Evolutionary conservation across 2,113 vertebrate genomes (phyloP), one percentile per base, ranked within the genome.

Genomic region (Paralichthys olivaceus): DNA sequence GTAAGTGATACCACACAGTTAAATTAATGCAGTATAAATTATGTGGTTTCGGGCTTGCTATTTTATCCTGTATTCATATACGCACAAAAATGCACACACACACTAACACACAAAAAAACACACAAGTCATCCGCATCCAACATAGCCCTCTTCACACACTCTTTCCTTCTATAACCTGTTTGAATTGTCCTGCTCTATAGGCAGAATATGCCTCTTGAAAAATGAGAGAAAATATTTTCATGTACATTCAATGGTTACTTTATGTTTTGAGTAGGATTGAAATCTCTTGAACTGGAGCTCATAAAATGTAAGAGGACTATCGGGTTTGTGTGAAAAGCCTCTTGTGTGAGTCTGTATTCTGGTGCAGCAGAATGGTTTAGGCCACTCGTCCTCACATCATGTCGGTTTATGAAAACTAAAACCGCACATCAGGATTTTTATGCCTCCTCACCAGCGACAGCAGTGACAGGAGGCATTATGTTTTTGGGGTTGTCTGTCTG

Each of bases 1-100:
- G 83, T 81, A 62, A 72, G 66, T 22, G 23, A 80, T 75, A 72
- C 57, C 61, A 32, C 64, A 47, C 65, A 89, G 69, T 74, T 55
- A 81, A 83, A 87, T 83, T 64, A 87, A 83, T 76, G 55, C 56
- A 13, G 65, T 37, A 61, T 72, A 85, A 87, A 85, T 82, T 0
- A 62, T 73, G 54, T 72, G 75, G 68, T 77, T 84, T 80, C 15
- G 1, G 75, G 54, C 56, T 63, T 53, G 34, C 43, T 75, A 45
- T 79, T 84, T 81, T 66, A 76, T 62, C 69, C 65, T 57, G 53
- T 13, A 28, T 75, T 67, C 63, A 64, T 20, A 1, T 64, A 47
- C 57, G 58, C 53, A 57, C 51, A 74, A 32, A 43, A 11, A 43
- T 4, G 13, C 43, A 45, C 43, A 45, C 43, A 45, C 37, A 40